phyloP scores from a whole-genome alignment of 1,140 invertebrate genomes.

The Brachionus paranguensis region DNA sequence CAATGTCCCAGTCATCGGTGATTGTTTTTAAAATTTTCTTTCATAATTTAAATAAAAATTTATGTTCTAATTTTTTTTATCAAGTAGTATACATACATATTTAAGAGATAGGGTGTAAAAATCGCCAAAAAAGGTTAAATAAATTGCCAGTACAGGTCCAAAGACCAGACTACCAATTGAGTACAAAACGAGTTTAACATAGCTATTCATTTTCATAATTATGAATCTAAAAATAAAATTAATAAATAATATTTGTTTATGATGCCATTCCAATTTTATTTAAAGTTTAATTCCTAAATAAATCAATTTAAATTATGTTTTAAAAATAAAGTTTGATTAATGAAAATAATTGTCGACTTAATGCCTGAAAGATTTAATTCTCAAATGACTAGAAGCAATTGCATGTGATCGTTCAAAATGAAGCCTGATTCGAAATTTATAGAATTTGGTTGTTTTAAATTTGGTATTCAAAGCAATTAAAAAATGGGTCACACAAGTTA shows the following conservation, averaged over 20 bases:
- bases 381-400: neutral
- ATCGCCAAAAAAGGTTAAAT: slow-evolving; percentile 19
- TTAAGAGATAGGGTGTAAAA: slow-evolving; percentile 16
- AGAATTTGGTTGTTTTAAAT: neutral
- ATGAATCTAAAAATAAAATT: neutral
- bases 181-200: neutral
- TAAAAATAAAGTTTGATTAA: neutral
- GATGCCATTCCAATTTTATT: neutral
- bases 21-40: neutral
- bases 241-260: neutral
- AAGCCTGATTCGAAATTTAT: neutral
- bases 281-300: neutral
- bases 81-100: neutral
- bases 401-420: neutral
- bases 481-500: neutral
- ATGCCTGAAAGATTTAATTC: neutral
- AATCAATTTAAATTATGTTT: neutral
- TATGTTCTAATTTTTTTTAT: neutral
- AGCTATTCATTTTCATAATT: neutral
- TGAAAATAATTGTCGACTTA: neutral
- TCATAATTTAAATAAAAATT: neutral
- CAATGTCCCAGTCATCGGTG: slow-evolving; percentile 22
- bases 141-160: slow-evolving; percentile 1
- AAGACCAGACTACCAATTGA: neutral
- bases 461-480: neutral